These are phyloP conservation scores for Microcebus griseorufus DNA, from an alignment of 2,113 vertebrate species.

Conservation along the genomic window DNA sequence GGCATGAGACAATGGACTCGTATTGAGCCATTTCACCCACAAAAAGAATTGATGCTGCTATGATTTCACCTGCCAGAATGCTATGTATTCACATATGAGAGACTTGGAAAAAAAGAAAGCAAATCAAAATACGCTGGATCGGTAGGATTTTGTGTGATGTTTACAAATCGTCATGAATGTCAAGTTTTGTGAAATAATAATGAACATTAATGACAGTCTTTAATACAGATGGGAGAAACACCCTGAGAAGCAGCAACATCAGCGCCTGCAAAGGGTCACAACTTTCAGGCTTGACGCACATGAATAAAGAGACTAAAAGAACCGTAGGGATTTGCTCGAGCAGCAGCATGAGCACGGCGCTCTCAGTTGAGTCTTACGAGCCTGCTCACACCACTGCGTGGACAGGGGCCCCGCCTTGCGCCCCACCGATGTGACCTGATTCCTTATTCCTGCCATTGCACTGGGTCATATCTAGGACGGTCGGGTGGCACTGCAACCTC, in stretches of 20 bases:
- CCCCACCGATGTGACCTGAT: rapidly evolving
- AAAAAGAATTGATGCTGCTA: too few relatives aligned
- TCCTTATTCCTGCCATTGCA: not conserved
- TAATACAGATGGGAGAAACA: not conserved
- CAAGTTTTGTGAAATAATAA: not conserved
- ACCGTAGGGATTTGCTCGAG: rapidly evolving
- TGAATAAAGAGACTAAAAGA: not conserved
- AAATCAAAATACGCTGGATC: rapidly evolving
- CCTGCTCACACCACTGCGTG: not conserved
- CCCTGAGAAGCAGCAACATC: not conserved
- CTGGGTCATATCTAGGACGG: rapidly evolving
- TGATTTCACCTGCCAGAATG: not conserved
- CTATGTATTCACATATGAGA: not conserved
- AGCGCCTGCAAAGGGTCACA: not conserved
- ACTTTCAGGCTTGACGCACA: not conserved
- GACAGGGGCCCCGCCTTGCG: not conserved
- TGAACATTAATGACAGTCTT: not conserved
- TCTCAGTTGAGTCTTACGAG: rapidly evolving
- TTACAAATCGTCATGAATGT: not conserved
- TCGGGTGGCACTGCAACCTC: rapidly evolving
- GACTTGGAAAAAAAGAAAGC: not conserved
- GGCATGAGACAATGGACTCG: rapidly evolving
- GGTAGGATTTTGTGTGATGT: not conserved
- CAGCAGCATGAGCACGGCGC: rapidly evolving
- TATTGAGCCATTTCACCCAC: rapidly evolving